Base-by-base conservation (phyloP, 2,888 invertebrate genomes). In the Acanthosoma haemorrhoidale region DNA sequence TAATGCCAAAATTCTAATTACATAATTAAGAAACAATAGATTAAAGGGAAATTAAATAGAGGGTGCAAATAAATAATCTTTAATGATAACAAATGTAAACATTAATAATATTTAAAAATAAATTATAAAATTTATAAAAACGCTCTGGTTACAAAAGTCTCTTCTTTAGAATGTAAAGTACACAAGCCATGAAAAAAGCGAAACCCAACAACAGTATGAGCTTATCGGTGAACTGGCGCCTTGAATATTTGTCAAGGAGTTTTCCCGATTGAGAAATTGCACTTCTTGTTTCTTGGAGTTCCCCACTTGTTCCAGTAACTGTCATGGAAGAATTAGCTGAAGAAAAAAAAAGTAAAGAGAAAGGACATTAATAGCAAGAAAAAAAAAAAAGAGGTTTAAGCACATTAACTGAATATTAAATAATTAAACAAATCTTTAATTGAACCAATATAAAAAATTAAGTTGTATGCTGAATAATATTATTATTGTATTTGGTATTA, bases 191-290 rank as follows among this genome's bases (percentile, higher is more conserved):
- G 79, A 95, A 95, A 81, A 96, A 92, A 4, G 88, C 84, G 80
- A 95, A 91, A 71, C 94, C 93, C 77, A 95, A 88, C 76, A 90
- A 87, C 78, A 94, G 85, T 8, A 98, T 84, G 70, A 96, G 86
- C 84, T 96, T 96, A 79, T 98, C 97, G 0, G 97, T 98, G 74
- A 94, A 89, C 82, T 98, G 97, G 38, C 97, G 84, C 68, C 96
- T 83, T 3, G 94, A 94, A 79, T 96, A 97, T 81, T 97, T 98
- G 69, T 93, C 93, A 57, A 98, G 82, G 8, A 98, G 83, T 80
- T 94, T 95, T 74, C 92, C 90, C 0, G 96, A 94, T 78, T 93
- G 94, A 29, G 89, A 85, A 75, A 96, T 94, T 25, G 90, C 88
- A 73, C 92, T 90, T 2, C 92, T 91, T 73, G 96, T 95, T 75